phyloP scores from a whole-genome alignment of 2,888 invertebrate species.

The Caenorhabditis uteleia region DNA sequence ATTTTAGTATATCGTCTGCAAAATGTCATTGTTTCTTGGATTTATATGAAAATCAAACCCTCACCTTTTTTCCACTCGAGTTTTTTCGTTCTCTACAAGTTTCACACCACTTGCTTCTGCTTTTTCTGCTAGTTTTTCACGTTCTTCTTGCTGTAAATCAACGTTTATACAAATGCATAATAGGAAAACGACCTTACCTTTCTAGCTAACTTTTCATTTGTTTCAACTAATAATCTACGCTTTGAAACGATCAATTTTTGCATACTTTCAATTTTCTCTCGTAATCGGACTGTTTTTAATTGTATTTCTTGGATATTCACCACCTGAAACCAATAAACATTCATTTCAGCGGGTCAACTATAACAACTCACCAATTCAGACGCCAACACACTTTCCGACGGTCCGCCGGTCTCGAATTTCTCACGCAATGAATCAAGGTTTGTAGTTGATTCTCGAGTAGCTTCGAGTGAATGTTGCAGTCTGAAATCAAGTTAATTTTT shows the following conservation, averaged over 20 bases:
- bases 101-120: constrained; percentile 4
- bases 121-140: constrained; percentile 8
- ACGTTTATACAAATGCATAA: background rate
- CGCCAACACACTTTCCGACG: background rate
- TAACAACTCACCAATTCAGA: background rate
- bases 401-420: no score
- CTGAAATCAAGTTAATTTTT: no score
- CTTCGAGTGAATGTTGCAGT: no score
- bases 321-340: constrained; percentile 5
- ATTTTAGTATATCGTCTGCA: no score
- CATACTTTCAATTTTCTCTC: constrained; percentile 14
- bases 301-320: constrained; percentile 10
- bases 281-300: constrained; percentile 7
- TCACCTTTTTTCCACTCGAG: constrained; percentile 5
- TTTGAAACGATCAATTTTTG: constrained; percentile 26
- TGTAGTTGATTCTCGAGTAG: no score
- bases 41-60: background rate
- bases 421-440: background rate
- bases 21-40: background rate
- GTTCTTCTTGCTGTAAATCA: constrained; percentile 13
- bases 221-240: constrained; percentile 20
- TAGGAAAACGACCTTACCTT: constrained; percentile 3
- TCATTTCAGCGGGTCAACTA: background rate
- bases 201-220: constrained; percentile 22
- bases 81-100: background rate